Base-by-base conservation (phyloP, 2,797 vertebrate genomes). In the Orestias chungarensis region DNA sequence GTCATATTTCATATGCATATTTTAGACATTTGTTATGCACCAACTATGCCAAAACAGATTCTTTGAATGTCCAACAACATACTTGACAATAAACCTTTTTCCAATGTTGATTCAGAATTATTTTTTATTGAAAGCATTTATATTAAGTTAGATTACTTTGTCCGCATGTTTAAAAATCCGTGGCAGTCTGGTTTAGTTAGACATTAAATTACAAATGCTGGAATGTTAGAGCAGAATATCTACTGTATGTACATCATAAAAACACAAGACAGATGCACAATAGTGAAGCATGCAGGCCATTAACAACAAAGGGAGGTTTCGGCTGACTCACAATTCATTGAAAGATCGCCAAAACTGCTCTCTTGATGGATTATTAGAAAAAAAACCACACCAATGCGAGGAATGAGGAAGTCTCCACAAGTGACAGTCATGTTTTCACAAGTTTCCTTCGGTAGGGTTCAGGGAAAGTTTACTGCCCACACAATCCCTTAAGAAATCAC, bases 401-500 rank as follows among this genome's bases (percentile, higher is more conserved):
- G 54, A 81, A 68, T n/a, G 35, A 40, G 75, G 67, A 74, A 83
- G 76, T 80, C 79, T 77, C 83, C 82, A 84, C 82, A 77, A 67
- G 76, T 82, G 77, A 83, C 74, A 23, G 55, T 69, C 66, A 49
- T 90, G 85, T 87, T 91, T 87, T 81, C 80, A 83, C 78, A 84
- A 81, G 78, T 76, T 88, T 82, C 81, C 85, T 73, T 33, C 20
- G n/a, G 82, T 75, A 84, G 78, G 76, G 90, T 90, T 93, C 90
- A 91, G 76, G 27, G 29, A 72, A 79, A 88, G 90, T 93, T 92
- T 89, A 82, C 84, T 85, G 79, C 88, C 87, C 85, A 90, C 88
- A 69, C 79, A 86, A 76, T 87, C 88, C 85, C 84, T 72, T 78
- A 82, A 74, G 85, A 86, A 62, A 73, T 71, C 74, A 52, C 12